These are phyloP conservation scores for Pangasius sanitwongsei DNA, from an alignment of 2,797 vertebrate species.

Conservation along the genomic window DNA sequence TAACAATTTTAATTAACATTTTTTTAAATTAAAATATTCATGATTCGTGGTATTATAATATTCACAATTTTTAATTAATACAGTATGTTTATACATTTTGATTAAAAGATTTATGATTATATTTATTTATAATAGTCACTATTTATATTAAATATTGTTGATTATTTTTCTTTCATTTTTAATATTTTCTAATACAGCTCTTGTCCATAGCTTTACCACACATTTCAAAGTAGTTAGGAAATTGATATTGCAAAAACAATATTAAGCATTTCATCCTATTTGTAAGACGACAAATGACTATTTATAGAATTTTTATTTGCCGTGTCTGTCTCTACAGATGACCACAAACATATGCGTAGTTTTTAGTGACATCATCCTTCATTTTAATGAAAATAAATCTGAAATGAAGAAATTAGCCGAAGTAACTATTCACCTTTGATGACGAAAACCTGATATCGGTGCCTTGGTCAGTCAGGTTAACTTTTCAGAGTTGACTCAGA, in stretches of 20 bases:
- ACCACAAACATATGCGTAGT: background rate
- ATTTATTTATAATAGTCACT: background rate
- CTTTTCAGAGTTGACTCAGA: background rate
- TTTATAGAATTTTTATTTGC: background rate
- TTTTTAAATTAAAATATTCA: background rate
- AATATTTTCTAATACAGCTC: background rate
- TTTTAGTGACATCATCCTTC: background rate
- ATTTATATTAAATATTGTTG: background rate
- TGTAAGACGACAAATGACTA: background rate
- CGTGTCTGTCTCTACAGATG: background rate
- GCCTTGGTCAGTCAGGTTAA: constrained; percentile 2
- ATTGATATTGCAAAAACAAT: background rate
- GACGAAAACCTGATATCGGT: background rate
- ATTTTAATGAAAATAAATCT: background rate
- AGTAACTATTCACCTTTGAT: background rate
- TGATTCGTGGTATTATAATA: background rate
- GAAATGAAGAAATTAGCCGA: background rate
- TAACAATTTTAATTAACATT: background rate
- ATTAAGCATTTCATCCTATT: background rate
- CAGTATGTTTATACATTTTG: too few relatives aligned
- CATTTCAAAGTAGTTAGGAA: background rate
- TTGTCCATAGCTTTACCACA: too few relatives aligned
- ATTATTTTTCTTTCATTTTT: background rate
- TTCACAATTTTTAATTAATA: too few relatives aligned
- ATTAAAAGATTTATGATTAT: too few relatives aligned